Conservation (phyloP, 2,113 vertebrate species). For the Colaptes auratus region DNA sequence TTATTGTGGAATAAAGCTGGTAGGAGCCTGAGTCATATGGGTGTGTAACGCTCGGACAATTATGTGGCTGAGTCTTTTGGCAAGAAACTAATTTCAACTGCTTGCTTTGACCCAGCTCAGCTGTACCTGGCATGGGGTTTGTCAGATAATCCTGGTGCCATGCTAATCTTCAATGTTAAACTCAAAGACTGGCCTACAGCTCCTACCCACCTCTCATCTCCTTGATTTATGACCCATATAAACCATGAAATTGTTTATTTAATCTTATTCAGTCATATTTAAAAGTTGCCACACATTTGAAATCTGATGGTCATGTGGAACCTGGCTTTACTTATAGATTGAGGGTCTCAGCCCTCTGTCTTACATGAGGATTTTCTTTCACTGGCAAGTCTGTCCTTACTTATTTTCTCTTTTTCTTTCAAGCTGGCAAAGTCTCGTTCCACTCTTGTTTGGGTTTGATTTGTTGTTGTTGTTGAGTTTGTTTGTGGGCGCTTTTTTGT, state of each 20-base stretch:
- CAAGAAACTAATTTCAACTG: not conserved
- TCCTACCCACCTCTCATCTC: not conserved
- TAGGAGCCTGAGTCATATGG: slow-evolving; percentile 43
- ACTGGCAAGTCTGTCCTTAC: not conserved
- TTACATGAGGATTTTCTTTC: not conserved
- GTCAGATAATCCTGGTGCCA: not conserved
- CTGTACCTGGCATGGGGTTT: not conserved
- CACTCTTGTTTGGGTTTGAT: not conserved
- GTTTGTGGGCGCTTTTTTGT: too few relatives aligned
- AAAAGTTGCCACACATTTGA: not conserved
- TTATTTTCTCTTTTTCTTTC: not conserved
- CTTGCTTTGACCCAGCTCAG: not conserved
- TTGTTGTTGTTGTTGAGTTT: not conserved
- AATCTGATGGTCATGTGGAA: not conserved
- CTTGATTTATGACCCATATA: not conserved
- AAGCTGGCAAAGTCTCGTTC: not conserved
- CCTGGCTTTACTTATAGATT: not conserved
- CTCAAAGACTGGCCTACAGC: not conserved
- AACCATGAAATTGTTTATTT: not conserved
- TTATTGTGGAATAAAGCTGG: slow-evolving; percentile 20
- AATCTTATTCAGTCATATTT: not conserved
- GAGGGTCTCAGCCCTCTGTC: not conserved
- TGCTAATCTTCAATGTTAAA: not conserved
- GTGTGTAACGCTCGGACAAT: not conserved
- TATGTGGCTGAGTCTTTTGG: not conserved